phyloP scores from a whole-genome alignment of 1,140 invertebrate genomes.

The Hormaphis cornu region DNA sequence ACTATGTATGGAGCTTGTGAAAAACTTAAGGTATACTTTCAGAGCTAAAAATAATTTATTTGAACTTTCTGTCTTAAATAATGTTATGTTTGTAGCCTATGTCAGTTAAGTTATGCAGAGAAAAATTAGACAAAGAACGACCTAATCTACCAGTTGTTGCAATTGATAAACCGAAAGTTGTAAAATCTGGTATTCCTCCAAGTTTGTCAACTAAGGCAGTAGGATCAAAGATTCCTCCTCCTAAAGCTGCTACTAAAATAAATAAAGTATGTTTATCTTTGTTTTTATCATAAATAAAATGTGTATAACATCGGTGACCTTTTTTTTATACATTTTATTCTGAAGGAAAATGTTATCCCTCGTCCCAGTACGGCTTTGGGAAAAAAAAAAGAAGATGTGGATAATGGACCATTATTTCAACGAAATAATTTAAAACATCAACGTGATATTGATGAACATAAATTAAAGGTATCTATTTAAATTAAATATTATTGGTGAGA shows the following conservation, averaged over 20 bases:
- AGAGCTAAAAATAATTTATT: neutral
- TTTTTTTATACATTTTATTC: neutral
- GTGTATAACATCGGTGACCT: too few relatives aligned
- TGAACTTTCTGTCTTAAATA: neutral
- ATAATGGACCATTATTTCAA: conserved; percentile 68
- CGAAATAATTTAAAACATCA: conserved; percentile 83
- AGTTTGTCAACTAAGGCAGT: conserved; percentile 25
- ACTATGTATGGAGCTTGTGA: conserved; percentile 65
- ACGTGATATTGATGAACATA: conserved; percentile 82
- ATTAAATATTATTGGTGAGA: neutral
- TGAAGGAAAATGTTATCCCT: conserved; percentile 19
- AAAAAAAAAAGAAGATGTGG: conserved; percentile 72
- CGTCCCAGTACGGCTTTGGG: conserved; percentile 1
- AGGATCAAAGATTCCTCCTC: neutral
- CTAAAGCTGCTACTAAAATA: neutral
- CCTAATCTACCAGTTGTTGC: conserved; percentile 11
- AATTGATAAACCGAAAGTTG: conserved; percentile 21
- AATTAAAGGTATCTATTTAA: conserved; percentile 54
- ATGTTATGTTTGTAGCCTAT: conserved; percentile 13
- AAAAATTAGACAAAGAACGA: conserved; percentile 25
- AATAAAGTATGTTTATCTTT: neutral
- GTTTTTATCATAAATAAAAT: neutral
- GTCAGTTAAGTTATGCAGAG: conserved; percentile 4
- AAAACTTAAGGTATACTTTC: conserved; percentile 56
- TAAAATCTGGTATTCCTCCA: conserved; percentile 25